Evolutionary conservation across 1,140 invertebrate species (phyloP), one percentile per base, ranked within the genome.

Genomic region (Cotesia vestalis): DNA sequence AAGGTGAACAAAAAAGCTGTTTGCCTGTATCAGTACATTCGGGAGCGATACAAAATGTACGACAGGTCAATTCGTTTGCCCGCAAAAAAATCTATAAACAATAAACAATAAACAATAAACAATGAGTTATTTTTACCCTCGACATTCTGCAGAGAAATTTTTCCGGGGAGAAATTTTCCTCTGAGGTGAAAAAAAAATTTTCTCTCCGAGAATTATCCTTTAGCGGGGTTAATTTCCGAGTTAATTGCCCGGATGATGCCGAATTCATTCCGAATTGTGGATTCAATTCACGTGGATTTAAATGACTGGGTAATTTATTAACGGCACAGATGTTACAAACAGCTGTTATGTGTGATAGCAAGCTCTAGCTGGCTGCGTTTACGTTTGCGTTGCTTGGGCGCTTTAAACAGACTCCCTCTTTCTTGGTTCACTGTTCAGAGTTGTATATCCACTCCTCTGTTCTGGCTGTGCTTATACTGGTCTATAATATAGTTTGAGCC

Each of bases 301-400:
- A 51, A 11, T 4, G 46, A 11, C 27, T 46, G 8, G 14, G 63
- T 71, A 64, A 70, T 74, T 70, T 71, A 71, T 66, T 60, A 74
- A 14, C 67, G 57, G 53, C 36, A 53, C 73, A 74, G 68, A 74
- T 74, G 73, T 57, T 71, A 61, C 14, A 46, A 74, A 74, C 73
- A 74, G 73, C 73, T 74, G 73, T 73, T 73, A 27, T 27, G 27
- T 27, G 27, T 46, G 11, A 46, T 46, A 46, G 40, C 11, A 9
- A 46, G 40, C 40, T 46, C 27, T 27, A 27, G 27, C 27, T 27
- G 27, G 27, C 27, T 27, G 27, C 27, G 27, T 27, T 27, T 27
- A 27, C 27, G 27, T 27, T 27, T 8, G 35, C 20, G 20, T 51
- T 12, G 62, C 64, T 46, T 71, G 61, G 40, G 40, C 11, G 40